Evolutionary conservation across 2,797 vertebrate species (phyloP), one percentile per base, ranked within the genome.

Genomic region (Macropodus opercularis): DNA sequence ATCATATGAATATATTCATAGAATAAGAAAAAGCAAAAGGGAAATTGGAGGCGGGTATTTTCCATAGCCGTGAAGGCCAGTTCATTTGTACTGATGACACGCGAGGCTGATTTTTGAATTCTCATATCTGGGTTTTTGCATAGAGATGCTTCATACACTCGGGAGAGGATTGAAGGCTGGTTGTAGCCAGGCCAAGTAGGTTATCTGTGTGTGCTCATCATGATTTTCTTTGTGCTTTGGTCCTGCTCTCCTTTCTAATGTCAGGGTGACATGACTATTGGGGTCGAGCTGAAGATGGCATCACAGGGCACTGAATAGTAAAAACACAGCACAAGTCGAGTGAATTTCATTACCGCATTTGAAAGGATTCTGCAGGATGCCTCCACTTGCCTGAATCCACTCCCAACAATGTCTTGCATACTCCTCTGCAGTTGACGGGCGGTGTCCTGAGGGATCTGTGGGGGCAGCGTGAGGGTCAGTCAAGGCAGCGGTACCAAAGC

Each of bases 1-100:
- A 90, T 85, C 71, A 82, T 85, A 90, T 91, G 80, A 90, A 91
- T 90, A 82, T 86, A 89, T 92, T 91, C 85, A 91, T 89, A 48
- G 68, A 60, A 72, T 63, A 73, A 70, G 65, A 75, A 71, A 75
- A 67, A 62, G 54, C 54, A 54, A 19, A 48, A 49, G 50, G n/a
- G 47, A 68, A 79, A 36, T 80, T 11, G 7, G 70, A 75, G 65
- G 77, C 40, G 14, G 68, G 36, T 31, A 24, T 72, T 76, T 85
- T 72, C 61, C 50, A 39, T 59, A 55, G 61, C 50, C 24, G 18
- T 52, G 63, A 77, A 80, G 65, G 57, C 69, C 63, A 41, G 58
- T 87, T 84, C 67, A 86, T 89, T 82, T 88, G 68, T 79, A 72
- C 71, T 79, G 68, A 71, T 73, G 76, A 83, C 73, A 85, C n/a